Evolutionary conservation across 2,113 vertebrate species (phyloP).

Genomic region (Naja naja): DNA sequence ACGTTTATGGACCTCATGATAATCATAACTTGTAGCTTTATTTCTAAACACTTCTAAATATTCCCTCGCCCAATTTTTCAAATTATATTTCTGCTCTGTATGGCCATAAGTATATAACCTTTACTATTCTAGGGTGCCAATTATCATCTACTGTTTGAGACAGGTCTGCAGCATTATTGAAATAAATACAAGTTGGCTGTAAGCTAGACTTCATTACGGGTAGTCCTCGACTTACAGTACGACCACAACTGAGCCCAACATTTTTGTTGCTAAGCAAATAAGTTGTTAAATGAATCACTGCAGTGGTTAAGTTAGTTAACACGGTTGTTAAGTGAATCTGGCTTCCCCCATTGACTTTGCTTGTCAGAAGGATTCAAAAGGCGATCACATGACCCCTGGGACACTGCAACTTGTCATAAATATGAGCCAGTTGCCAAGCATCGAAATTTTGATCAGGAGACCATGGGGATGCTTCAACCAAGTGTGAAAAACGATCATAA

Average conservation of each 20-base stretch:
- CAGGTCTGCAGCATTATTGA: constrained; percentile 27
- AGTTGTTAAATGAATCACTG: neutral
- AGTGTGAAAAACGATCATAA: neutral
- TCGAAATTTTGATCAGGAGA: neutral
- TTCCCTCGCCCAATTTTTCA: neutral
- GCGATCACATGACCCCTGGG: no score
- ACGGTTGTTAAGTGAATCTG: no score
- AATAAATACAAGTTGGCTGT: constrained; percentile 29
- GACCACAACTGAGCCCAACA: neutral
- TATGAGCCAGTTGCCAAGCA: no score
- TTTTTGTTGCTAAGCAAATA: neutral
- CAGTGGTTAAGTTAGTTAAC: no score
- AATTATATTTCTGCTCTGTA: neutral
- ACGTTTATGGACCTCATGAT: neutral
- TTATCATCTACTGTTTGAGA: constrained; percentile 33
- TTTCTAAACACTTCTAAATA: neutral
- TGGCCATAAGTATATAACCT: neutral
- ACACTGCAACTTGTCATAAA: no score
- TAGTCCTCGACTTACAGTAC: neutral
- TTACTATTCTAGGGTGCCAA: constrained; percentile 31
- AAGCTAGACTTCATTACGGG: constrained; percentile 22
- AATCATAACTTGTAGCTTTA: neutral
- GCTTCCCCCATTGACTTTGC: no score
- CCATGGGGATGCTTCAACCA: neutral
- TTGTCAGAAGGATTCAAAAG: no score